Base-by-base conservation (phyloP, 2,113 vertebrate species). In the Brienomyrus longianalis region DNA sequence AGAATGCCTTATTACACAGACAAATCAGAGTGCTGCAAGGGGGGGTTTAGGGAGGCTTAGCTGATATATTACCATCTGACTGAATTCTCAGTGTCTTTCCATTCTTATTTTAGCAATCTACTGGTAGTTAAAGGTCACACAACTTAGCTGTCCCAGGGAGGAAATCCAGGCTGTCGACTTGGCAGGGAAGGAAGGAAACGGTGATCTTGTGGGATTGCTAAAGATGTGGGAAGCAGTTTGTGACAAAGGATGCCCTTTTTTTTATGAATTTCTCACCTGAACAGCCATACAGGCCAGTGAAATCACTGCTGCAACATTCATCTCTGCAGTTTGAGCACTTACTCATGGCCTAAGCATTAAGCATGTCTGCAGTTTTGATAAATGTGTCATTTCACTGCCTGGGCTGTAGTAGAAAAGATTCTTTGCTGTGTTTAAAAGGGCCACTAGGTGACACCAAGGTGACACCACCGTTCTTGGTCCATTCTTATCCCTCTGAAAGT, bases 51-150 rank as follows among this genome's bases (percentile, higher is more conserved):
- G 62, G 62, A 31, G 62, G 10, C 11, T 70, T 70, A 13, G 62
- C n/a, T 70, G 62, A 4, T 27, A 70, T 70, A 11, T 31, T 70
- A 31, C 62, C n/a, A 13, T 31, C 27, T 70, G 10, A 70, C 10
- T 13, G 62, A 70, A 70, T 70, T 70, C 92, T 62, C 62, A 90
- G 86, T 54, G 66, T 84, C 51, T 86, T 86, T 90, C 92, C 92
- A 93, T 94, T 93, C 89, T 92, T 93, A 92, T 92, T 93, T 88
- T 89, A n/a, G n/a, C 90, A 91, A 93, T 93, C 93, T 86, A 90
- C 90, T 48, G 80, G 90, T 91, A 91, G 92, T 91, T 90, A 95
- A 94, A 94, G 92, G 92, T 90, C 92, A 92, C 90, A 91, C 87
- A 92, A 93, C 93, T 94, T 93, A 94, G 94, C 94, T 94, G 90